Evolutionary conservation across 2,888 invertebrate genomes (phyloP).

Genomic region (Litoditis marina): DNA sequence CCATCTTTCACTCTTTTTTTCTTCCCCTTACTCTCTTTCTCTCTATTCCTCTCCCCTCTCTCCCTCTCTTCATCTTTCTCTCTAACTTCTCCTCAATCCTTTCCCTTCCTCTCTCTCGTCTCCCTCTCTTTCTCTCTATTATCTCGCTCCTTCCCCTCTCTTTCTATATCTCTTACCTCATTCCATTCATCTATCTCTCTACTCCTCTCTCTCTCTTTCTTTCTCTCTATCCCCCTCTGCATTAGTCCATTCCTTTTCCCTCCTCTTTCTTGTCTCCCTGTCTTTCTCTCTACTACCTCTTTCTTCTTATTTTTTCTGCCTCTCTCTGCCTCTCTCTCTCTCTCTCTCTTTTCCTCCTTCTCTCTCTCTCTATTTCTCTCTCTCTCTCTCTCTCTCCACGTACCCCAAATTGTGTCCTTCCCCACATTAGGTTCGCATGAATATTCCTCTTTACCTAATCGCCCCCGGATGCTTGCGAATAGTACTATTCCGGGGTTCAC

Average conservation of each 20-base stretch:
- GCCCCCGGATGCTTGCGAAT: too few species aligned
- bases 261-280: background rate
- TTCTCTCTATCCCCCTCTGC: slow-evolving; percentile 4
- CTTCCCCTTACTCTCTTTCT: too few species aligned
- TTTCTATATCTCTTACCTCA: background rate
- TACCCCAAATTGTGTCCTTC: too few species aligned
- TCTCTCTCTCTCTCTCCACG: too few species aligned
- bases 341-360: slow-evolving; percentile 5
- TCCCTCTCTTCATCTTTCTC: too few species aligned
- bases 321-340: slow-evolving; percentile 11
- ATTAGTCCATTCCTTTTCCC: slow-evolving; percentile 13
- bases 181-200: background rate
- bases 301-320: background rate
- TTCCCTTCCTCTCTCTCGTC: background rate
- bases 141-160: background rate
- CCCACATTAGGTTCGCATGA: too few species aligned
- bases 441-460: too few species aligned
- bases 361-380: slow-evolving; percentile 7
- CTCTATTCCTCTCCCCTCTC: too few species aligned
- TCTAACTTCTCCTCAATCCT: slow-evolving; percentile 9
- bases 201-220: slow-evolving; percentile 9
- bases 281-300: background rate
- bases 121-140: background rate
- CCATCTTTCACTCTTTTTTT: too few species aligned
- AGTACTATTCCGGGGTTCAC: too few species aligned